These are phyloP conservation scores for Rhodinocichla rosea DNA, from an alignment of 2,113 vertebrate species.

Conservation along the genomic window DNA sequence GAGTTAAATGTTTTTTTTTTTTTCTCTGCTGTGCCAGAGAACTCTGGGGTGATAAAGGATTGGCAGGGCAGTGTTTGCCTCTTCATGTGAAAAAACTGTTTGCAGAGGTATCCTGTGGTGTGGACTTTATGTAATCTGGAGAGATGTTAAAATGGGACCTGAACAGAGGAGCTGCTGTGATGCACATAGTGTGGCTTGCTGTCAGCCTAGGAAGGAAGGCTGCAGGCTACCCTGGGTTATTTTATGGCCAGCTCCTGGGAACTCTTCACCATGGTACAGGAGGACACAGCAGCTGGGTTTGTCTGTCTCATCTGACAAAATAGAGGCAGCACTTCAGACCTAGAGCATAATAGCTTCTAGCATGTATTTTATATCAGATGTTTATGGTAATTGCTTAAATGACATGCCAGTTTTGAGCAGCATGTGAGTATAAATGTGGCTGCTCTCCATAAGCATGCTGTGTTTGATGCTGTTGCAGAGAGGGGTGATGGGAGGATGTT, in stretches of 20 bases:
- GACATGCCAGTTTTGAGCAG: neutral
- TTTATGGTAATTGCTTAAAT: neutral
- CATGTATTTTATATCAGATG: neutral
- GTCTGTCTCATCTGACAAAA: neutral
- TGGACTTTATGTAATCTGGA: neutral
- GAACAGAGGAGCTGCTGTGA: neutral
- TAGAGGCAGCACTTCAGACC: neutral
- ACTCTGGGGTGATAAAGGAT: neutral
- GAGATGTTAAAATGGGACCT: neutral
- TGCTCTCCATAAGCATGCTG: neutral
- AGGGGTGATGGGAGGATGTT: neutral
- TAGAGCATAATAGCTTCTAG: neutral
- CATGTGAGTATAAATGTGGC: rapidly evolving
- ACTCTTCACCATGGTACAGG: neutral
- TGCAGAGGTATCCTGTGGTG: neutral
- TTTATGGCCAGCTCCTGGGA: neutral
- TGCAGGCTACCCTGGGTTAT: neutral
- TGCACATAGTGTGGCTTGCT: neutral
- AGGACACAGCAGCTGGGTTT: neutral
- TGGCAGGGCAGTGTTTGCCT: neutral
- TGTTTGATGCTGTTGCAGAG: neutral
- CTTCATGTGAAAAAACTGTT: neutral
- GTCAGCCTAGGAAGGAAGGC: neutral
- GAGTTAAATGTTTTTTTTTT: neutral
- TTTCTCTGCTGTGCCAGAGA: neutral